A percentile compares a stretch with the other conserved stretches of the same genome.
Conservation (phyloP, 2,888 invertebrate species). For the Pycnomerus fuliginosus region DNA sequence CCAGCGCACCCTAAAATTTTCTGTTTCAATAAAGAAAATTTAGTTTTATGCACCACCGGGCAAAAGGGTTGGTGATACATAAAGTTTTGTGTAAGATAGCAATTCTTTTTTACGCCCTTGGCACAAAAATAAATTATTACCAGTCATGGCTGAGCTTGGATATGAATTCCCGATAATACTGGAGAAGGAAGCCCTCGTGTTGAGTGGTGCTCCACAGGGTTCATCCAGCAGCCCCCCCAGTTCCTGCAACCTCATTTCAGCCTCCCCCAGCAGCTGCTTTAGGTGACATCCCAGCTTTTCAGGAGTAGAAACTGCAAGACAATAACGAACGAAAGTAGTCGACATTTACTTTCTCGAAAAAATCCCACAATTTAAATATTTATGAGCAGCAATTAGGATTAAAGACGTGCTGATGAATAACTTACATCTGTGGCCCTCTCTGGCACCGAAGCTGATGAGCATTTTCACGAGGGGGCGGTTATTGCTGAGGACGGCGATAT, state of each 20-base stretch:
- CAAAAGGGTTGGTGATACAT: too few species aligned
- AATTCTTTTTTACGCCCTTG: too few species aligned
- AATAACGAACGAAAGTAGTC: constrained; percentile 3
- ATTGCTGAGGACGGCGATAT: constrained; percentile 89
- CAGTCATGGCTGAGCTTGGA: constrained; percentile 50
- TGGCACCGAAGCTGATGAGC: constrained; percentile 83
- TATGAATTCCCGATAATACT: constrained; percentile 58
- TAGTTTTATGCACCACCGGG: too few species aligned
- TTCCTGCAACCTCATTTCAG: constrained; percentile 81
- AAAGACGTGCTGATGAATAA: constrained; percentile 32
- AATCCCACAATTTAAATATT: constrained; percentile 1
- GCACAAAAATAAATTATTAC: too few species aligned
- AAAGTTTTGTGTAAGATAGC: too few species aligned
- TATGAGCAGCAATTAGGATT: constrained; percentile 1
- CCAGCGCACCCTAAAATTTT: constrained; percentile 75
- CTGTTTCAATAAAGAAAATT: too few species aligned
- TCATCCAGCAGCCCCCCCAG: constrained; percentile 60
- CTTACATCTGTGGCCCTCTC: constrained; percentile 83
- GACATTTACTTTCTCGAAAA: not conserved
- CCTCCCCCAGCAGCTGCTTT: constrained; percentile 74
- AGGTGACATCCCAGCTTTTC: constrained; percentile 77
- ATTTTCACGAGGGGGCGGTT: constrained; percentile 87
- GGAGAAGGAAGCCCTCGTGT: constrained; percentile 58
- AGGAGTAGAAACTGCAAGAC: constrained; percentile 70
- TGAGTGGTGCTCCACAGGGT: constrained; percentile 52